Conservation (phyloP, 2,113 vertebrate genomes). For the Eupsittula cactorum region DNA sequence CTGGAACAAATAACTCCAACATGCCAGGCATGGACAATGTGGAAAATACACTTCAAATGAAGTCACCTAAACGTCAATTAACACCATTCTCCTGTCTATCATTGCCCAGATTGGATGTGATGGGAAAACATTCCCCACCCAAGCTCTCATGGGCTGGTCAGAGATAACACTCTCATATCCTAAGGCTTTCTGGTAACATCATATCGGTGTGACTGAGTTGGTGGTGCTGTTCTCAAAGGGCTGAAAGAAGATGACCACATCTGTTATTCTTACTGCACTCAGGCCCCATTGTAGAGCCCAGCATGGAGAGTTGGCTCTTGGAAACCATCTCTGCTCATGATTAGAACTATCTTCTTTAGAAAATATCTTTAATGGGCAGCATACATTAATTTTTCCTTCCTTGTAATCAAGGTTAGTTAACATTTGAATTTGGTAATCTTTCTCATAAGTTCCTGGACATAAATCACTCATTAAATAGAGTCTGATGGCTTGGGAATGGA, state of each 20-base stretch:
- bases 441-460: conserved; percentile 6
- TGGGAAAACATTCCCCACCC: not conserved
- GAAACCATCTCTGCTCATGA: not conserved
- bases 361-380: not conserved
- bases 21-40: not conserved
- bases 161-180: not conserved
- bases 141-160: not conserved
- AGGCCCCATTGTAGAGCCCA: not conserved
- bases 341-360: conserved; percentile 21
- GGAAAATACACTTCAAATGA: conserved; percentile 8
- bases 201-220: not conserved
- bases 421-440: conserved; percentile 17
- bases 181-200: not conserved
- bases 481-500: not conserved
- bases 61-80: not conserved
- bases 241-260: not conserved
- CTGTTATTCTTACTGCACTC: conserved; percentile 12
- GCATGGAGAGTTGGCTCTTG: not conserved
- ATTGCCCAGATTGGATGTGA: not conserved
- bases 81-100: not conserved
- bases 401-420: conserved; percentile 26
- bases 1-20: not conserved
- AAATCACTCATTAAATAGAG: not conserved
- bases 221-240: not conserved
- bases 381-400: not conserved